Percentiles rank a stretch among this genome's conserved stretches.
Conservation (phyloP, 2,113 vertebrate genomes). For the Petaurus breviceps region DNA sequence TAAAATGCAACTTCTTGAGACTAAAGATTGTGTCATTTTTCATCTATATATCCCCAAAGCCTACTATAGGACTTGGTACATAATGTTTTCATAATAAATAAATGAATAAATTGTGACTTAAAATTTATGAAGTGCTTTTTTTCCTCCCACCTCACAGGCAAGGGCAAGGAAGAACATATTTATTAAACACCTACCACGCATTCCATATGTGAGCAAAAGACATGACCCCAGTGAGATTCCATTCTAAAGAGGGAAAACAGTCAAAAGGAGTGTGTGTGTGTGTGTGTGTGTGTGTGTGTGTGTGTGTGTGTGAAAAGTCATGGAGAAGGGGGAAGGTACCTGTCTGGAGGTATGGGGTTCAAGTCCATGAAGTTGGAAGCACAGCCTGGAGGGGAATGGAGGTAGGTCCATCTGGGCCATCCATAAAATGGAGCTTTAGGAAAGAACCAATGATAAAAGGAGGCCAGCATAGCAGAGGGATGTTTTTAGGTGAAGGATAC, state of each 20-base stretch:
- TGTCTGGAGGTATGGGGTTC: not conserved
- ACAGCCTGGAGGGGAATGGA: not conserved
- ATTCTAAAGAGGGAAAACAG: not conserved
- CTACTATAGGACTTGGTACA: not conserved
- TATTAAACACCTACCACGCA: not conserved
- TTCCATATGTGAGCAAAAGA: not conserved
- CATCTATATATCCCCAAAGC: not conserved
- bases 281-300: too few species aligned
- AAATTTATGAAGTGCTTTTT: not conserved
- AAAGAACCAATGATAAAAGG: not conserved
- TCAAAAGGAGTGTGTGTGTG: not conserved
- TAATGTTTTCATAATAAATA: not conserved
- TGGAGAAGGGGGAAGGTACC: not conserved
- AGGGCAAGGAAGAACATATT: not conserved
- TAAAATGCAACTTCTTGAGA: not conserved
- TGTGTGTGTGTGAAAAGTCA: too few species aligned
- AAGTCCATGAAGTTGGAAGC: not conserved
- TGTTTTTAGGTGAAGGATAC: not conserved
- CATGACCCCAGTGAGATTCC: not conserved
- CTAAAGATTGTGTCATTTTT: not conserved
- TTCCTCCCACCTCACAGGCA: not conserved
- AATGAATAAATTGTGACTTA: not conserved
- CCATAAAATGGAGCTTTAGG: not conserved
- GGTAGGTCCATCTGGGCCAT: too few species aligned
- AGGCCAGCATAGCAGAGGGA: not conserved